Evolutionary conservation across 1,140 invertebrate genomes (phyloP).

Genomic region (Leptonema lineaticorne): DNA sequence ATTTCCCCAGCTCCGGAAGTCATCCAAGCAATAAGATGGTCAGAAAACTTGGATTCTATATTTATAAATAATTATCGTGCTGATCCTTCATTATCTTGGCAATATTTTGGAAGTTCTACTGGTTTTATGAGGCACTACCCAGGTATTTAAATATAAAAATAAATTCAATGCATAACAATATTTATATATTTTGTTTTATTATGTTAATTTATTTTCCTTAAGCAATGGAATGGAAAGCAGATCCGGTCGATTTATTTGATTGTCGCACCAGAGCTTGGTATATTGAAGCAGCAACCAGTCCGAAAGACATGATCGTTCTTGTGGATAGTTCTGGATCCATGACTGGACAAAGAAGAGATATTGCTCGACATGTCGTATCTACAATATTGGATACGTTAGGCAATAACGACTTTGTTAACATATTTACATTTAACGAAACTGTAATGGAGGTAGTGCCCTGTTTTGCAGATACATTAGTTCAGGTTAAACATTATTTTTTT

Average conservation of each 20-base stretch:
- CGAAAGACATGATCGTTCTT: slow-evolving; percentile 95
- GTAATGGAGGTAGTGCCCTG: slow-evolving; percentile 82
- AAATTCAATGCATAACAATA: neutral
- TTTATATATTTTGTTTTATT: neutral
- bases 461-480: slow-evolving; percentile 82
- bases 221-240: slow-evolving; percentile 71
- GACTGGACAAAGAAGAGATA: slow-evolving; percentile 89
- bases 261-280: slow-evolving; percentile 90
- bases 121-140: slow-evolving; percentile 96
- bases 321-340: slow-evolving; percentile 96
- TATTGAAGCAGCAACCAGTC: slow-evolving; percentile 93
- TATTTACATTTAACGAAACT: slow-evolving; percentile 82
- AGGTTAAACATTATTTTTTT: slow-evolving; percentile 56
- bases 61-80: slow-evolving; percentile 86
- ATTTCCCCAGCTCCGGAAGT: slow-evolving; percentile 63
- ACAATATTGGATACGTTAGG: slow-evolving; percentile 96
- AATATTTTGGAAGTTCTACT: slow-evolving; percentile 94
- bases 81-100: slow-evolving; percentile 90
- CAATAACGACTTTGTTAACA: slow-evolving; percentile 98
- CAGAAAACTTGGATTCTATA: slow-evolving; percentile 80
- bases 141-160: slow-evolving; percentile 54
- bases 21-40: slow-evolving; percentile 74
- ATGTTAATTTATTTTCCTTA: slow-evolving; percentile 34
- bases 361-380: slow-evolving; percentile 90
- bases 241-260: slow-evolving; percentile 82